Evolutionary conservation across 2,888 invertebrate genomes (phyloP), one percentile per base, ranked within the genome.

Genomic region (Lasioglossum calceatum): DNA sequence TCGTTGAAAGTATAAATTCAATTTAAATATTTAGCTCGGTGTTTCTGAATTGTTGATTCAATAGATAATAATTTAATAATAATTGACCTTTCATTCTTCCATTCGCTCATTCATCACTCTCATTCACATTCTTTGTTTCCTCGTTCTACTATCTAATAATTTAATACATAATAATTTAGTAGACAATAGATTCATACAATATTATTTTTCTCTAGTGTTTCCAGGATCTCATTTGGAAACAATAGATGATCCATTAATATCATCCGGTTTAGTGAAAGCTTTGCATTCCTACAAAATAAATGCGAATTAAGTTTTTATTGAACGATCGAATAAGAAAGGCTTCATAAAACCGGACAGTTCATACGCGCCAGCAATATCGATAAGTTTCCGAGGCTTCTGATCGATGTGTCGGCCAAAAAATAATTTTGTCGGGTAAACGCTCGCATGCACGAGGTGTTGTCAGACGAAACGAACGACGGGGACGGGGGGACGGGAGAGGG

Each of bases 391-490:
- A 64, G 32, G 64, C 32, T 16, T 19, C 64, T 19, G 64, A 19
- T 7, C 19, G 64, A 32, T 61, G 64, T 16, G 1, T 64, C 64
- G 64, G 7, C 64, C 16, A 2, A 16, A 64, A 16, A 14, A 64
- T 64, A 32, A 64, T 64, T 64, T 32, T 64, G 27, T 19, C 19
- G 32, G 12, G 8, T 32, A 64, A 64, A 64, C 64, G 64, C 64
- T 64, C 88, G 16, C 84, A 86, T 81, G 76, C 36, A 19, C 27
- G 27, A 54, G 54, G 70, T 78, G 70, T 54, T 39, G 78, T 36
- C 42, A 2, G 50, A n/a, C 3, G 58, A 16, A 16, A n/a, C 77
- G 61, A 76, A 16, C 19, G 32, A 76, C 32, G 58, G 42, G 36
- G 36, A 61, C 36, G 4, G 39, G 7, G 44, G 44, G 44, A 32